These are phyloP conservation scores for Acridotheres tristis DNA, from an alignment of 2,797 vertebrate species.

Conservation along the genomic window DNA sequence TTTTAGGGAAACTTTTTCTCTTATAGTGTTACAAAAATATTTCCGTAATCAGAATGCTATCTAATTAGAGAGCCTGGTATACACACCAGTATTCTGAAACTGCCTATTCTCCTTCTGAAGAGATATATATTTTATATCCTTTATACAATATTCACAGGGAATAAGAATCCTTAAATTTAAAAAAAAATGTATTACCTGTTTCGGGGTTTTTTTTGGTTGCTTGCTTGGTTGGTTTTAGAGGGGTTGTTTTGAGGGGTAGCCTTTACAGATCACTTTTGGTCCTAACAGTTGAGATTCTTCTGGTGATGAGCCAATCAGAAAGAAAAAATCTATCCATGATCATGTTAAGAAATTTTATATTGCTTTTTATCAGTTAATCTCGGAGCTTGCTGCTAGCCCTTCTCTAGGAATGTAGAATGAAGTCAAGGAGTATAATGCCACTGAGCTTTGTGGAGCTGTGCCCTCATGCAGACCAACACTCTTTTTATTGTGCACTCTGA, in stretches of 20 bases:
- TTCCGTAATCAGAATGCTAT: not conserved
- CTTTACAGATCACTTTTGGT: not conserved
- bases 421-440: not conserved
- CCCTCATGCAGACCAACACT: not conserved
- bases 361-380: not conserved
- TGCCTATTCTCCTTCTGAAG: not conserved
- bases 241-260: not conserved
- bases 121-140: not conserved
- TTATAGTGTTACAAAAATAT: not conserved
- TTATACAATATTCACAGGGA: not conserved
- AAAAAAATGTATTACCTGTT: not conserved
- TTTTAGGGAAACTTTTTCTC: not conserved
- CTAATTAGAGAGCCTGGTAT: not conserved
- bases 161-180: not conserved
- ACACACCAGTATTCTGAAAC: not conserved
- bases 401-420: not conserved
- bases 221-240: not conserved
- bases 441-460: not conserved
- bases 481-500: not conserved
- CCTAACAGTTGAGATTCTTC: not conserved
- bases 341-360: not conserved
- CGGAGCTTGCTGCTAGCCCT: not conserved
- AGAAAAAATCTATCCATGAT: not conserved
- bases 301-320: not conserved
- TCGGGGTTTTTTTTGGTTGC: accelerated